Conservation (phyloP, 2,888 invertebrate species). For the Fissipunctia ypsillon region DNA sequence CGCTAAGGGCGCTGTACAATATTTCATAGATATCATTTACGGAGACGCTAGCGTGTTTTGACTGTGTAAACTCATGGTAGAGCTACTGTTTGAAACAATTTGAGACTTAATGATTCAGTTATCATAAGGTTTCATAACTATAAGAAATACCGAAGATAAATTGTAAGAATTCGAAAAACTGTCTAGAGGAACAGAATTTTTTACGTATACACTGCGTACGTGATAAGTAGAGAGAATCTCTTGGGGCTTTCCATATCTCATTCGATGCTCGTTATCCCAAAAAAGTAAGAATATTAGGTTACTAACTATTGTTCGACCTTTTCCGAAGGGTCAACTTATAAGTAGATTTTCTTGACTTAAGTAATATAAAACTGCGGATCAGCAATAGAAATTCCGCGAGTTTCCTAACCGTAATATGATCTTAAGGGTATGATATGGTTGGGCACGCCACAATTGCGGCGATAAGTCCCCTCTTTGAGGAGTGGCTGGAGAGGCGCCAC, state of each 20-base stretch:
- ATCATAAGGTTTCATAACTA: not conserved
- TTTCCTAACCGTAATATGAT: not conserved
- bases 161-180: not conserved
- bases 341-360: not conserved
- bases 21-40: no score
- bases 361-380: conserved; percentile 1
- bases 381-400: not conserved
- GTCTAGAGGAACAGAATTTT: conserved; percentile 14
- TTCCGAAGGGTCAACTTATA: conserved; percentile 3
- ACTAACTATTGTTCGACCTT: conserved; percentile 35
- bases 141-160: not conserved
- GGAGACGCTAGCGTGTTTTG: no score
- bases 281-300: conserved; percentile 44
- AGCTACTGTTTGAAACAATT: not conserved
- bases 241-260: conserved; percentile 34
- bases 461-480: no score
- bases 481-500: no score
- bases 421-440: not conserved
- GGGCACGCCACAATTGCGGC: no score
- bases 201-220: conserved; percentile 35
- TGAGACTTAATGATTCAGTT: not conserved
- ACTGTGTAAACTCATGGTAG: no score
- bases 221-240: conserved; percentile 29
- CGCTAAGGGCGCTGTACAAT: no score
- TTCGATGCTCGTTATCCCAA: conserved; percentile 56